Conservation (phyloP, 2,888 invertebrate species). For the Athripsodes cinereus region DNA sequence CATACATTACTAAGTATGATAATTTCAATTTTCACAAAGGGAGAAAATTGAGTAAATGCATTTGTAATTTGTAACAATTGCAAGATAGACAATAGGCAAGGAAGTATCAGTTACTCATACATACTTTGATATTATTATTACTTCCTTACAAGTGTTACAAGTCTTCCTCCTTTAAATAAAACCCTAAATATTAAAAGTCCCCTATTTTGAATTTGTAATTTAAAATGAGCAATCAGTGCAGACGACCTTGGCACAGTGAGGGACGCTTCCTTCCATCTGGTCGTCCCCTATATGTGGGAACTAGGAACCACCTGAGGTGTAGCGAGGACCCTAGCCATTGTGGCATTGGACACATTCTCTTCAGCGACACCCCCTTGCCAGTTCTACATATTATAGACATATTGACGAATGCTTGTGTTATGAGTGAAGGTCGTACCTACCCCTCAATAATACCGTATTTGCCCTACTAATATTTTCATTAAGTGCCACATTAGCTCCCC, state of each 20-base stretch:
- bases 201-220: background rate
- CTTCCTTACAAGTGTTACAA: too few species aligned
- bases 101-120: too few species aligned
- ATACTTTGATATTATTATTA: too few species aligned
- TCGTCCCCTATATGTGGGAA: background rate
- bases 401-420: background rate
- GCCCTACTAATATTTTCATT: constrained; percentile 6
- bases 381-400: too few species aligned
- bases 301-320: background rate
- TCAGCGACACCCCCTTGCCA: background rate
- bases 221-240: background rate
- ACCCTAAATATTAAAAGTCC: background rate
- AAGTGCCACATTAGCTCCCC: background rate
- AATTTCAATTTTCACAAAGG: too few species aligned
- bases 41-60: too few species aligned
- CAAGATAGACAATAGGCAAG: too few species aligned
- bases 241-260: constrained; percentile 1
- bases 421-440: constrained; percentile 3
- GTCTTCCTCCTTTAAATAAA: background rate
- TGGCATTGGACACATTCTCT: background rate
- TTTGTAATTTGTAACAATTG: too few species aligned
- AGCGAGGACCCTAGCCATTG: background rate
- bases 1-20: too few species aligned
- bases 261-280: background rate
- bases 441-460: background rate